Conservation (phyloP, 1,140 invertebrate genomes). For the Laupala kohalensis region DNA sequence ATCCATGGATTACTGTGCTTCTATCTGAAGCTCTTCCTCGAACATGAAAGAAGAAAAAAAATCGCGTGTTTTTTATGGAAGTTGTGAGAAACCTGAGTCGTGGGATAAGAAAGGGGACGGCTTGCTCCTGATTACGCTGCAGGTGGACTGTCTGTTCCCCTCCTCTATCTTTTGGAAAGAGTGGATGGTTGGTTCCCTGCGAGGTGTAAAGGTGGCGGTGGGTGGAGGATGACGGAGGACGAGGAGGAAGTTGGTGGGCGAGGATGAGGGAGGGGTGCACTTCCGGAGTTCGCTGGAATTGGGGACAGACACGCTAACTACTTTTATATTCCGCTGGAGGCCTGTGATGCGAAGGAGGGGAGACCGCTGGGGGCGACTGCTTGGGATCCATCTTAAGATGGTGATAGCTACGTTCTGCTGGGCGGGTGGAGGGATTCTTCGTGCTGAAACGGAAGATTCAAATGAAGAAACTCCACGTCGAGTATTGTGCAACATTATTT, state of each 20-base stretch:
- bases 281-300: not conserved
- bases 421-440: too few species aligned
- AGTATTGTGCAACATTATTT: too few species aligned
- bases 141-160: not conserved
- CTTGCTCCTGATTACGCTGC: not conserved
- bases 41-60: not conserved
- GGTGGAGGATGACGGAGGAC: too few species aligned
- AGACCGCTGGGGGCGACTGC: not conserved
- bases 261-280: too few species aligned
- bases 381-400: not conserved
- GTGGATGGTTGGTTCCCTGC: not conserved
- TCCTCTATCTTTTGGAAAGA: not conserved
- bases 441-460: not conserved
- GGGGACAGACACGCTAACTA: not conserved
- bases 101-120: not conserved
- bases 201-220: not conserved
- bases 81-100: not conserved
- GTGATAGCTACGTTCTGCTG: too few species aligned
- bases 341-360: not conserved
- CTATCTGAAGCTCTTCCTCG: not conserved
- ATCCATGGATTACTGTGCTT: too few species aligned
- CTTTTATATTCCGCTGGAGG: not conserved
- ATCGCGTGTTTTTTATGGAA: not conserved
- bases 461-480: too few species aligned
- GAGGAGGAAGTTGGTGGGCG: too few species aligned